These are phyloP conservation scores for Aurelia aurita DNA, from an alignment of 30 jellyfish, hydroid and myxozoan genomes.

Conservation along the genomic window DNA sequence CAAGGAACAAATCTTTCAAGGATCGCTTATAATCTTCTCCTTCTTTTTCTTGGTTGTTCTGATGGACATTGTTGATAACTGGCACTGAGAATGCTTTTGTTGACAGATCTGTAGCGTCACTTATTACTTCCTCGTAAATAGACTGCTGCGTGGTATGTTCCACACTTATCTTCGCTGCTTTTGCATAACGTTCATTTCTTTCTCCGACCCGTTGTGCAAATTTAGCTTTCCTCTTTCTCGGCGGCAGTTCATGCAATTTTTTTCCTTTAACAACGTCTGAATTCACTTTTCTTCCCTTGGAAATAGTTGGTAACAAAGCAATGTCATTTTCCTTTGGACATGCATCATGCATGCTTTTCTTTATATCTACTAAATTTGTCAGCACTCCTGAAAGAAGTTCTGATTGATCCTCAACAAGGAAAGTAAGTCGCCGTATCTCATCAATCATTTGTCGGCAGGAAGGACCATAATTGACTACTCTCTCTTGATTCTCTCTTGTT, in stretches of 20 bases:
- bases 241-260: background rate
- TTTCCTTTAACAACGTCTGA: background rate
- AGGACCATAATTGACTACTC: background rate
- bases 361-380: background rate
- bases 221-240: slow-evolving; percentile 8
- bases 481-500: background rate
- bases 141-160: no score
- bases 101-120: no score
- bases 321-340: slow-evolving; percentile 21
- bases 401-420: slow-evolving; percentile 12
- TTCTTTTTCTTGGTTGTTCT: no score
- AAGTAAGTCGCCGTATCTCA: slow-evolving; percentile 27
- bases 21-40: no score
- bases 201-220: background rate
- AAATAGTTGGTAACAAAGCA: background rate
- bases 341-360: background rate
- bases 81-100: no score
- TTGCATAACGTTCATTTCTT: slow-evolving; percentile 8
- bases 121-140: no score
- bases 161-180: slow-evolving; percentile 28
- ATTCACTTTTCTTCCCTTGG: background rate
- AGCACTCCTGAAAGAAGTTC: background rate
- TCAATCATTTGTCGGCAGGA: slow-evolving; percentile 26
- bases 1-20: background rate
- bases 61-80: no score